phyloP scores from a whole-genome alignment of 2,797 vertebrate genomes.

The Borostomias antarcticus region DNA sequence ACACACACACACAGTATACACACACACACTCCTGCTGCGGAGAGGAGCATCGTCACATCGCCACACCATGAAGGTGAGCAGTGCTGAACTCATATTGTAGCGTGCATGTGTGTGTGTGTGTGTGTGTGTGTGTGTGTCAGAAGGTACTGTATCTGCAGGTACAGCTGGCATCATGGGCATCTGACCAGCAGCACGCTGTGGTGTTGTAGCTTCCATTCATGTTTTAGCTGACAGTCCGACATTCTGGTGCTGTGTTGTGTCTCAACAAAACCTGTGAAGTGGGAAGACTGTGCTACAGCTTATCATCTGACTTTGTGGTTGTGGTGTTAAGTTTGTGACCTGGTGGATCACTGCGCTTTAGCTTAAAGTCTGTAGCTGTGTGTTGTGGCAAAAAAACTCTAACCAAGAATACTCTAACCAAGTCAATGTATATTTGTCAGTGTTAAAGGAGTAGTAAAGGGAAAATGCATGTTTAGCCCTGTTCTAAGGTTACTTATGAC shows the following conservation, averaged over 20 bases:
- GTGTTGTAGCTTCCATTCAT: neutral
- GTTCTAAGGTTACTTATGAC: too few relatives aligned
- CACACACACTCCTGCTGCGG: slow-evolving; percentile 44
- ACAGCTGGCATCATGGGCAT: slow-evolving; percentile 1
- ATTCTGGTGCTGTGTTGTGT: neutral
- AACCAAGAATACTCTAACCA: neutral
- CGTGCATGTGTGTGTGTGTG: neutral
- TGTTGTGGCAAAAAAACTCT: neutral
- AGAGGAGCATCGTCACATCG: slow-evolving; percentile 45
- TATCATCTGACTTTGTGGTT: neutral
- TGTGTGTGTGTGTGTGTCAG: slow-evolving; percentile 10
- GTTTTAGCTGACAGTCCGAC: neutral
- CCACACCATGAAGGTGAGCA: slow-evolving; percentile 72
- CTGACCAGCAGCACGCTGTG: neutral
- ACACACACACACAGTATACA: slow-evolving; percentile 20
- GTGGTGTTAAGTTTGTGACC: neutral
- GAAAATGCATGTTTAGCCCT: too few relatives aligned
- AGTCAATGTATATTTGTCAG: neutral
- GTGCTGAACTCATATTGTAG: slow-evolving; percentile 9
- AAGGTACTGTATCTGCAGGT: slow-evolving; percentile 9
- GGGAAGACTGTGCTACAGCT: neutral
- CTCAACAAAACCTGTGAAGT: neutral
- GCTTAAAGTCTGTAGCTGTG: neutral
- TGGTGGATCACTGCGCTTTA: too few relatives aligned
- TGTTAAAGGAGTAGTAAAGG: too few relatives aligned